Conservation (phyloP, 2,797 vertebrate genomes). For the Epinephelus malabaricus region DNA sequence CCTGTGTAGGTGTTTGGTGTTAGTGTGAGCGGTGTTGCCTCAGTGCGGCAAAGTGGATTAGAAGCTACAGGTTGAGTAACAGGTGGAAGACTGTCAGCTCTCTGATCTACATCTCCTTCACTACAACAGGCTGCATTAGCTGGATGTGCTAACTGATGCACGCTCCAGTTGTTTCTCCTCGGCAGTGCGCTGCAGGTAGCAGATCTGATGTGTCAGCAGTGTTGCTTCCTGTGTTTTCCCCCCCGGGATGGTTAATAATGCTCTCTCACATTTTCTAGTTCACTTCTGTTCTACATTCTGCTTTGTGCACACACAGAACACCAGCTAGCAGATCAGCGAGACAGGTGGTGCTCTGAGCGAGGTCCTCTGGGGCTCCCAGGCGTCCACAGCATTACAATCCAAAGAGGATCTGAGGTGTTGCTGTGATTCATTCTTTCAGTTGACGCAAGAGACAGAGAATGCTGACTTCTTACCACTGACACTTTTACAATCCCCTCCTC, state of each 20-base stretch:
- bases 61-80: slow-evolving; percentile 32
- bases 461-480: too few relatives aligned
- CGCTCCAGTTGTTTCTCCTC: neutral
- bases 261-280: slow-evolving; percentile 9
- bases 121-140: neutral
- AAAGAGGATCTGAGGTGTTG: neutral
- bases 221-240: slow-evolving; percentile 1
- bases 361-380: neutral
- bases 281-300: slow-evolving; percentile 11
- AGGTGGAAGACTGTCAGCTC: slow-evolving; percentile 1
- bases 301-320: neutral
- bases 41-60: neutral
- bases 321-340: neutral
- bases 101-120: neutral
- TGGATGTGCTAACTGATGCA: neutral
- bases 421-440: neutral
- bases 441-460: neutral
- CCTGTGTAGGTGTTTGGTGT: neutral
- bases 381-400: too few relatives aligned
- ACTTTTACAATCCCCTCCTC: neutral
- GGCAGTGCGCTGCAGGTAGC: neutral
- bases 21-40: slow-evolving; percentile 5
- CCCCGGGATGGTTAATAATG: neutral
- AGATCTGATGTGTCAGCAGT: slow-evolving; percentile 10
- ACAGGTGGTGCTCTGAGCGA: neutral